Conservation (phyloP, 2,888 invertebrate species). For the Scaptomyza caliginosa region DNA sequence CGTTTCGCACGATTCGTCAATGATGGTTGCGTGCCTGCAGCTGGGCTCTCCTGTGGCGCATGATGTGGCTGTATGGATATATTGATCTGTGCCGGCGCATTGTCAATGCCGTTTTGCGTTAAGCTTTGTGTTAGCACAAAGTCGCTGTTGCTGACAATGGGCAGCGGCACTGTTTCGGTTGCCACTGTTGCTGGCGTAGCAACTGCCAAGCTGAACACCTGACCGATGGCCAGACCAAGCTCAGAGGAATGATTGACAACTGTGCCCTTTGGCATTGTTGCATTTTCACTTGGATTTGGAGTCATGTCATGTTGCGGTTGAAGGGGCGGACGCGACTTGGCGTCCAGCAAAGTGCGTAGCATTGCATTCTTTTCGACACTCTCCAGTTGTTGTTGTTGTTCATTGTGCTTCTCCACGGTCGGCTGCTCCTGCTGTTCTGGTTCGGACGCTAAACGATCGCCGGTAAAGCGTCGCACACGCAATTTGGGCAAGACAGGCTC, state of each 20-base stretch:
- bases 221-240: slow-evolving; percentile 63
- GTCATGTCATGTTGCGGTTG: slow-evolving; percentile 16
- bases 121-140: slow-evolving; percentile 43
- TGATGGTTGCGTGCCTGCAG: not conserved
- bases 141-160: slow-evolving; percentile 15
- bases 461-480: slow-evolving; percentile 78
- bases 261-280: slow-evolving; percentile 15
- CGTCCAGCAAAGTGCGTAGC: slow-evolving; percentile 50
- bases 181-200: not conserved
- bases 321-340: slow-evolving; percentile 42
- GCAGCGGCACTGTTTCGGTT: not conserved
- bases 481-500: slow-evolving; percentile 33
- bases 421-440: not conserved
- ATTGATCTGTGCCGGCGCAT: slow-evolving; percentile 46
- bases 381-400: not conserved
- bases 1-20: not conserved
- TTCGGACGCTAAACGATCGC: slow-evolving; percentile 56
- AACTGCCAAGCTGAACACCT: slow-evolving; percentile 50
- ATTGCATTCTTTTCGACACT: slow-evolving; percentile 1
- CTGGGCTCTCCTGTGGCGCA: not conserved
- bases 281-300: slow-evolving; percentile 43
- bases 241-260: slow-evolving; percentile 32
- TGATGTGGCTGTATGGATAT: slow-evolving; percentile 56
- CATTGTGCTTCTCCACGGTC: no score
- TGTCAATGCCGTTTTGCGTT: slow-evolving; percentile 1